These are phyloP conservation scores for Sitta carolinensis DNA, from an alignment of 2,797 vertebrate genomes.

Conservation along the genomic window DNA sequence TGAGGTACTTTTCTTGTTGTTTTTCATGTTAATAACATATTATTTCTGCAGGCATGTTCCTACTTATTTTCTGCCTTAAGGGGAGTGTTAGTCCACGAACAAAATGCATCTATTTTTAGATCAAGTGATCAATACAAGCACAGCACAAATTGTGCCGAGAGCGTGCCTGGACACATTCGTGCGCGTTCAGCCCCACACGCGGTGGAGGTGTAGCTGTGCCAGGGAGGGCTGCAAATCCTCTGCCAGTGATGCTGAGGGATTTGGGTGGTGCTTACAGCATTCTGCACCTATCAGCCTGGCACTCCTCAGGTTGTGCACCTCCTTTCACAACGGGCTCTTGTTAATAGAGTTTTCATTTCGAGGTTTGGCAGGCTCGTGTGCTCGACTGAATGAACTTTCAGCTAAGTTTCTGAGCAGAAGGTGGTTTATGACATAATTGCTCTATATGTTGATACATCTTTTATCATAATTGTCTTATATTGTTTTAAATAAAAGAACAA, in stretches of 20 bases:
- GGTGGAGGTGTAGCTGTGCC: neutral
- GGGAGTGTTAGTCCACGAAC: neutral
- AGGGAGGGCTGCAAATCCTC: neutral
- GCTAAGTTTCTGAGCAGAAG: constrained; percentile 72
- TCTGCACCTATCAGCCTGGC: neutral
- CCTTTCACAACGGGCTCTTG: neutral
- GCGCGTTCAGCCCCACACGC: fast-evolving
- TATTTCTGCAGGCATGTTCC: constrained; percentile 48
- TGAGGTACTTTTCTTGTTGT: constrained; percentile 43
- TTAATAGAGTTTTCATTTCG: constrained; percentile 64
- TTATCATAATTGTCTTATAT: constrained; percentile 75
- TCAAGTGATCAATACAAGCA: neutral
- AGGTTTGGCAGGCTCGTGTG: constrained; percentile 53
- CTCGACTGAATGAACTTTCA: constrained; percentile 74
- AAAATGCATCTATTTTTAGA: neutral
- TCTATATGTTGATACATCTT: constrained; percentile 75
- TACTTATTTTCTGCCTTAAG: constrained; percentile 39
- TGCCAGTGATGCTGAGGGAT: neutral
- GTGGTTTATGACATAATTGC: constrained; percentile 75
- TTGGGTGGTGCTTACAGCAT: neutral
- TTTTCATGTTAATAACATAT: constrained; percentile 56
- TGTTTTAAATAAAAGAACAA: constrained; percentile 77
- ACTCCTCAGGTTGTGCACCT: constrained; percentile 11
- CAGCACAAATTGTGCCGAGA: neutral
- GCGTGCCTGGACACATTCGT: neutral